These are phyloP conservation scores for Byasa hedistus DNA, from an alignment of 2,888 invertebrate genomes.

Conservation along the genomic window DNA sequence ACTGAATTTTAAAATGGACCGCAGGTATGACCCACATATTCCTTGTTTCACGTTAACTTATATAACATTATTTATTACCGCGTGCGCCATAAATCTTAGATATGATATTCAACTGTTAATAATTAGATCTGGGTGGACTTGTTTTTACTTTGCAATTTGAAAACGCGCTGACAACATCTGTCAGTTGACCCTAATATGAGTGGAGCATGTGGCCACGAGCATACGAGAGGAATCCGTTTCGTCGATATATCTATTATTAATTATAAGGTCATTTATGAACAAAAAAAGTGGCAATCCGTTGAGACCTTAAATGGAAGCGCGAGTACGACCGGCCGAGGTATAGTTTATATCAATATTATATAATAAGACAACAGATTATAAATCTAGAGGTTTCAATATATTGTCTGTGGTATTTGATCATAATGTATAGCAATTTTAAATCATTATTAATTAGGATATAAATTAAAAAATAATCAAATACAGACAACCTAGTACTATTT, in stretches of 20 bases:
- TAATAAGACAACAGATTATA: no score
- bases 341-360: constrained; percentile 8
- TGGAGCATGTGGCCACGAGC: constrained; percentile 9
- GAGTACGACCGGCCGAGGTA: constrained; percentile 3
- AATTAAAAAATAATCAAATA: no score
- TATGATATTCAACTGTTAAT: constrained; percentile 25
- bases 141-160: constrained; percentile 32
- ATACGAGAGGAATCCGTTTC: constrained; percentile 19
- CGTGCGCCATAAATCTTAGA: constrained; percentile 17
- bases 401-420: no score
- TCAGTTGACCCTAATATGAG: constrained; percentile 46
- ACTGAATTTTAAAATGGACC: no score
- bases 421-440: no score
- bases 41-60: neutral
- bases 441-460: no score
- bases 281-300: constrained; percentile 18
- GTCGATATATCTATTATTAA: constrained; percentile 20
- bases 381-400: no score
- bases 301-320: constrained; percentile 16
- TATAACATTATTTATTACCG: constrained; percentile 23
- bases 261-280: constrained; percentile 12
- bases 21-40: no score
- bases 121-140: constrained; percentile 28
- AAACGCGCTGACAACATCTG: constrained; percentile 44
- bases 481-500: no score